Base-by-base conservation (phyloP, 23 tunicate genomes). In the Botrylloides violaceus region DNA sequence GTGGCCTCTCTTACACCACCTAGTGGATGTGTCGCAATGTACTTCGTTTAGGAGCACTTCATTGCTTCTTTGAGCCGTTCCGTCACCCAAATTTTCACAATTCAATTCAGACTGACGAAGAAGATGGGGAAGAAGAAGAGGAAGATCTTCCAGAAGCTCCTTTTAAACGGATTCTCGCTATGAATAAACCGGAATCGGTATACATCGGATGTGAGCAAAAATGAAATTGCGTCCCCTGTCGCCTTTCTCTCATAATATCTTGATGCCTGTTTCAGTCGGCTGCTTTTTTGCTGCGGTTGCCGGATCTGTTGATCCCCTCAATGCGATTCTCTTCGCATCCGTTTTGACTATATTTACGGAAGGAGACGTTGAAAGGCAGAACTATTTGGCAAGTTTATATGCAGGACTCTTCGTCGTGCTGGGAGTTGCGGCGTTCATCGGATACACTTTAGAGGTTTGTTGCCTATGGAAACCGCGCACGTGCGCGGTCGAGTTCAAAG, bases 141-240 rank as follows among this genome's bases (percentile, higher is more conserved):
- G 90, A 90, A 58, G 90, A 90, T 49, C 77, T 93, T 21, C 98
- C 94, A 3, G 89, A 93, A 56, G 88, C 90, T 30, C 59, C 80
- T 32, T 81, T 85, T 61, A 29, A 59, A 20, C 38, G 85, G 49
- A 63, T 95, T 27, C 26, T 95, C 2, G 66, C 66, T 43, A 62
- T 80, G 83, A 95, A 95, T 80, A 82, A 83, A 49, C 91, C 96
- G 1, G 99, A 95, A 71, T 78, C 85, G 85, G 32, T 25, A 3
- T 75, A 74, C 65, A 86, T 95, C 78, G 68, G 47, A 25, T 34
- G 95, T 87, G 47, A 63, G 87, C 59, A 12, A 15, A 61, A n/a
- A 12, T 21, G 49, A 22, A 22, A 26, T 15, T 43, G 53, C 15
- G n/a, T n/a, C n/a, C n/a, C n/a, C n/a, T n/a, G n/a, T n/a, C n/a